These are phyloP conservation scores for Lophius americanus DNA, from an alignment of 2,797 vertebrate genomes.

Conservation along the genomic window DNA sequence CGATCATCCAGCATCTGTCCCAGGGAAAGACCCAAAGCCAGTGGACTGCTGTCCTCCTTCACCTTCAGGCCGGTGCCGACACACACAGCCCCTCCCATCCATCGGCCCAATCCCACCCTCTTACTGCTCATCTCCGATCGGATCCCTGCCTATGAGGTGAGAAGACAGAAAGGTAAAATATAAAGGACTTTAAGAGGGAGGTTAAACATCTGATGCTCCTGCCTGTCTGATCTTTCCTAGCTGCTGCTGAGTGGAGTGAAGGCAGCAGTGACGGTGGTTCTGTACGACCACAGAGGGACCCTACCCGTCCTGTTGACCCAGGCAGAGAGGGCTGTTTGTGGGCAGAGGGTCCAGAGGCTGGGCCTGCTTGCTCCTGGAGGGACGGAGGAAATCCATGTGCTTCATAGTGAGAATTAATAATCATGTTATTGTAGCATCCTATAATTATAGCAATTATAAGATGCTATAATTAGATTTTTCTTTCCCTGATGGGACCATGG, in stretches of 20 bases:
- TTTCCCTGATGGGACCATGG: not conserved
- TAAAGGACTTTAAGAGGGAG: not conserved
- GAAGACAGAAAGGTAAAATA: too few relatives aligned
- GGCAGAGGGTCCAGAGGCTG: constrained; percentile 78
- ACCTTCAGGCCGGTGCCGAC: constrained; percentile 13
- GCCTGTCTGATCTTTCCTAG: constrained; percentile 56
- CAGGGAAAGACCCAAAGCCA: constrained; percentile 1
- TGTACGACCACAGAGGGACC: constrained; percentile 85
- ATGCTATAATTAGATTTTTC: too few relatives aligned
- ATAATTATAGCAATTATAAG: too few relatives aligned
- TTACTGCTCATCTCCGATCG: constrained; percentile 85
- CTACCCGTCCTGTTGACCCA: constrained; percentile 80
- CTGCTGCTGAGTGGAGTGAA: constrained; percentile 82
- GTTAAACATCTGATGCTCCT: not conserved
- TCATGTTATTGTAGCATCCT: not conserved
- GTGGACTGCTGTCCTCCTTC: constrained; percentile 26
- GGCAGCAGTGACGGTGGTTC: constrained; percentile 71
- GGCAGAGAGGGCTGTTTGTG: constrained; percentile 73
- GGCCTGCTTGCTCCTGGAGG: constrained; percentile 85
- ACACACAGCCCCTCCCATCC: not conserved
- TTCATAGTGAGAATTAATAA: constrained; percentile 76
- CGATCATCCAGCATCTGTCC: too few relatives aligned
- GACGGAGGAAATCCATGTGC: constrained; percentile 81
- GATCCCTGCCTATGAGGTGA: constrained; percentile 88
- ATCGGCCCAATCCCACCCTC: constrained; percentile 20